phyloP scores from a whole-genome alignment of 2,113 vertebrate genomes.

The Aythya baeri region DNA sequence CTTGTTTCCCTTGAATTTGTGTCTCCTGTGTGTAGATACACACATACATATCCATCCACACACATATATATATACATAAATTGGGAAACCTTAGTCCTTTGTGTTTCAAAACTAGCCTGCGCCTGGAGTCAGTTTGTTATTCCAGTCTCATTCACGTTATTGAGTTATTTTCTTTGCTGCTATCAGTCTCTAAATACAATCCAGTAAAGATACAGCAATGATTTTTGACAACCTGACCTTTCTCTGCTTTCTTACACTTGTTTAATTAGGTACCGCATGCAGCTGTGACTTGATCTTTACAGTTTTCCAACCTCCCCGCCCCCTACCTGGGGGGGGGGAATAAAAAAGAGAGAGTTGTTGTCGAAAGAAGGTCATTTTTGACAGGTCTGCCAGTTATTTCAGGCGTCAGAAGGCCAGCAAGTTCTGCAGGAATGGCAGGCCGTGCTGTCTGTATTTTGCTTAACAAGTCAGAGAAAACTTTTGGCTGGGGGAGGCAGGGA shows the following conservation, averaged over 20 bases:
- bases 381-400: constrained; percentile 73
- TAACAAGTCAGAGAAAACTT: constrained; percentile 38
- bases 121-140: constrained; percentile 73
- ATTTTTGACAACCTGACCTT: constrained; percentile 86
- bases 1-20: constrained; percentile 34
- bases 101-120: background rate
- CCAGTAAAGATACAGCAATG: constrained; percentile 80
- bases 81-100: constrained; percentile 34
- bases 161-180: constrained; percentile 80
- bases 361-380: constrained; percentile 80
- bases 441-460: constrained; percentile 53
- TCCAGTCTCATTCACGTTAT: constrained; percentile 75
- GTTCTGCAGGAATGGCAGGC: constrained; percentile 30
- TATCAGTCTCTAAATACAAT: constrained; percentile 83
- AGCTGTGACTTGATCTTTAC: constrained; percentile 78
- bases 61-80: background rate
- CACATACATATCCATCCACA: background rate
- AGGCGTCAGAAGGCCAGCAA: constrained; percentile 34
- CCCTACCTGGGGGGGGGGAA: background rate
- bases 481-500: constrained; percentile 11
- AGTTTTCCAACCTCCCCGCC: constrained; percentile 60
- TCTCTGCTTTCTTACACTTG: constrained; percentile 81
- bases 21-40: background rate
- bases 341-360: constrained; percentile 70
- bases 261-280: constrained; percentile 83